phyloP scores from a whole-genome alignment of 2,888 invertebrate genomes.

The Dryocosmus kuriphilus region DNA sequence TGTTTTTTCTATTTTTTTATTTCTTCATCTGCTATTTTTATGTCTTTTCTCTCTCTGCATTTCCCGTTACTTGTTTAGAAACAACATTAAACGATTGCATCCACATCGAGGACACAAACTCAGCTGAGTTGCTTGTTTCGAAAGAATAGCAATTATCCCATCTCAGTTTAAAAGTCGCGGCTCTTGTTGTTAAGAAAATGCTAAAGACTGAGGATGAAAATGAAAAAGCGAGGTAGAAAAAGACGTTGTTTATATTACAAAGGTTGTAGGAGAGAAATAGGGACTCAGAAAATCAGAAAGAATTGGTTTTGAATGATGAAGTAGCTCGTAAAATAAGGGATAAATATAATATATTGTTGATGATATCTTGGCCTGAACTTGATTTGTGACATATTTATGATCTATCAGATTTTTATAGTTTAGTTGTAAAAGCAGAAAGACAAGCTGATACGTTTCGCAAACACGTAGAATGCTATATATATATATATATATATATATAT shows the following conservation, averaged over 20 bases:
- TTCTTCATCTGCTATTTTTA: not conserved
- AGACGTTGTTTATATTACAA: constrained; percentile 1
- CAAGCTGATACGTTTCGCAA: not conserved
- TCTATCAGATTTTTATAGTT: not conserved
- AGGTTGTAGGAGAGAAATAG: not conserved
- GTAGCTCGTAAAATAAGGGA: not conserved
- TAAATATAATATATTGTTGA: too few species aligned
- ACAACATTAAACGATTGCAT: constrained; percentile 13
- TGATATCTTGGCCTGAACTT: not conserved
- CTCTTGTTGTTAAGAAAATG: not conserved
- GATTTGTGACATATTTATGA: not conserved
- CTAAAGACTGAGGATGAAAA: not conserved
- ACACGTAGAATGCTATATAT: too few species aligned
- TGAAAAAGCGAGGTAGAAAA: not conserved
- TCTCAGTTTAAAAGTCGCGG: not conserved
- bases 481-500: too few species aligned
- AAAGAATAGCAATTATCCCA: constrained; percentile 18
- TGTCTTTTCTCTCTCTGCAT: not conserved
- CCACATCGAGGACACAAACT: not conserved
- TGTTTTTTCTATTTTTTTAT: not conserved
- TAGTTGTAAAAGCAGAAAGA: not conserved
- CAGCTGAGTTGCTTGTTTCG: constrained; percentile 1
- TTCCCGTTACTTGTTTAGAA: not conserved
- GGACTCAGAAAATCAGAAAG: not conserved
- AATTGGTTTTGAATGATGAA: not conserved